Percentiles rank a stretch among this genome's conserved stretches.
These are phyloP conservation scores for Drosophila punjabiensis DNA, from an alignment of 1,140 invertebrate genomes.

Conservation along the genomic window DNA sequence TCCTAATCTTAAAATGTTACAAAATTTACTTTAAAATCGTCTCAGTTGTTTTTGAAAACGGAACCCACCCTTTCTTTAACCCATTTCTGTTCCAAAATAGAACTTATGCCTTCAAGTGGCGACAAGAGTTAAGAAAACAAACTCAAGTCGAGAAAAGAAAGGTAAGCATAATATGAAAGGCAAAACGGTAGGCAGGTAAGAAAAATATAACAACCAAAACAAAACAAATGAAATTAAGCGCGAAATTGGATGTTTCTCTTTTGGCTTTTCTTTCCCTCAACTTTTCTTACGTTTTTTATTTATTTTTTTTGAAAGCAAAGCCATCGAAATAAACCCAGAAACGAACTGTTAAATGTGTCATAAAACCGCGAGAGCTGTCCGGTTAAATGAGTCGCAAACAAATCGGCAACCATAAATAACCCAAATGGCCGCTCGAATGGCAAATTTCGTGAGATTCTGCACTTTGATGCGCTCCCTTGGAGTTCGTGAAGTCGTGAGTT, in stretches of 20 bases:
- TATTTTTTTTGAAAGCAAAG: conserved; percentile 20
- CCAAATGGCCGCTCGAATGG: conserved; percentile 77
- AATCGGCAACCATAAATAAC: conserved; percentile 78
- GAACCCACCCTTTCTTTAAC: too few species aligned
- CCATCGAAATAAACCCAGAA: conserved; percentile 29
- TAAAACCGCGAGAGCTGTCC: conserved; percentile 65
- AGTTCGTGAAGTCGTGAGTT: conserved; percentile 78
- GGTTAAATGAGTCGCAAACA: conserved; percentile 73
- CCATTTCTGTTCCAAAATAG: not conserved
- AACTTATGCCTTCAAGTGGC: not conserved
- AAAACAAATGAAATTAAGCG: conserved; percentile 69
- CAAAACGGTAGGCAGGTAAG: conserved; percentile 13
- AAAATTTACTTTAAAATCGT: not conserved
- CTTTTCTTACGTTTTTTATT: conserved; percentile 2
- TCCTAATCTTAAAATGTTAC: not conserved
- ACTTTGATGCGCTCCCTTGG: conserved; percentile 70
- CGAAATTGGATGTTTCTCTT: conserved; percentile 63
- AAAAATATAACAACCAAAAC: conserved; percentile 12
- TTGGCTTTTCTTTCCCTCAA: conserved; percentile 14
- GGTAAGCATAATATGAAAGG: conserved; percentile 3
- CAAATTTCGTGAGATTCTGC: conserved; percentile 81
- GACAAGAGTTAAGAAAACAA: conserved; percentile 21
- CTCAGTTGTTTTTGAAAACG: not conserved
- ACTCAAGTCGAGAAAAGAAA: conserved; percentile 1
- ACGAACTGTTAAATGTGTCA: conserved; percentile 72